Conservation (phyloP, 53 echinoderm and acorn worm species). For the Henricia sp. region DNA sequence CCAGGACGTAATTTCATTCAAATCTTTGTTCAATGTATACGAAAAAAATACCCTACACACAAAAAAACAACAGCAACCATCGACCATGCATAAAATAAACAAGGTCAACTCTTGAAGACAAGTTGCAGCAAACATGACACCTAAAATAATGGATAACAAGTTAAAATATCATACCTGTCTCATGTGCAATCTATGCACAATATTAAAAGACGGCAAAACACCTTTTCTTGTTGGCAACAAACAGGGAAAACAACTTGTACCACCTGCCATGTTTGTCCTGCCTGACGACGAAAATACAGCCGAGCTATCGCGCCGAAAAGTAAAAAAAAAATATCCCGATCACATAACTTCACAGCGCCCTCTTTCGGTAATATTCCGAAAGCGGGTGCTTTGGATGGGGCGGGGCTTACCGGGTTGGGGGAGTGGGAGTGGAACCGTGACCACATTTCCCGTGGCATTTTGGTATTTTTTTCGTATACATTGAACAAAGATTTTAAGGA, state of each 20-base stretch:
- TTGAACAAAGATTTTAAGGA: no score
- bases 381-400: neutral
- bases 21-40: no score
- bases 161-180: slow-evolving; percentile 81
- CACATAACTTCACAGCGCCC: slow-evolving; percentile 17
- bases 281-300: no score
- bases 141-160: no score
- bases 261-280: slow-evolving; percentile 65
- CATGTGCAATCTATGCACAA: slow-evolving; percentile 76
- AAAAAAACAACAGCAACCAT: no score
- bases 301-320: neutral
- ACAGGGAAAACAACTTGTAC: slow-evolving; percentile 62
- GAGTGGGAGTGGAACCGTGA: neutral
- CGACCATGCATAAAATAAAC: no score
- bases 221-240: slow-evolving; percentile 52
- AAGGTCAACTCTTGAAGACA: no score
- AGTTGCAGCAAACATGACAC: no score
- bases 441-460: no score
- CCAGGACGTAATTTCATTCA: no score
- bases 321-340: neutral
- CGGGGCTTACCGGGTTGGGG: neutral
- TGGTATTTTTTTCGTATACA: no score
- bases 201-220: slow-evolving; percentile 64
- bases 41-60: no score
- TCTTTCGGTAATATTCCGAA: neutral